These are phyloP conservation scores for Esox niger DNA, from an alignment of 2,113 vertebrate species.

Conservation along the genomic window DNA sequence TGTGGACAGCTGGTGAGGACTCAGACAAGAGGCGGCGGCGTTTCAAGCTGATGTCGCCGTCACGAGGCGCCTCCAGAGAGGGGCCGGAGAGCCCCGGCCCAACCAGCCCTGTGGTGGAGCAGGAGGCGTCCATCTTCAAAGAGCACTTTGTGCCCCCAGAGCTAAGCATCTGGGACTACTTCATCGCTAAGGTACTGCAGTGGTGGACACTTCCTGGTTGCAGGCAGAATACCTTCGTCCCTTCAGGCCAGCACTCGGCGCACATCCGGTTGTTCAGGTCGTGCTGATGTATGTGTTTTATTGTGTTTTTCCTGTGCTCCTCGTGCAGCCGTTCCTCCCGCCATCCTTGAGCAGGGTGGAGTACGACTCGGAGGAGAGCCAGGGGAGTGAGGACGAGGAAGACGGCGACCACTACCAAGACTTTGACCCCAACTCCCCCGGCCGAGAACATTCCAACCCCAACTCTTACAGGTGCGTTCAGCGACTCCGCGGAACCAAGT, in stretches of 20 bases:
- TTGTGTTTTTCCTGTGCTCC: not conserved
- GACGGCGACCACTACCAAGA: slow-evolving; percentile 71
- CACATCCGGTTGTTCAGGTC: not conserved
- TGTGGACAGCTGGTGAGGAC: slow-evolving; percentile 68
- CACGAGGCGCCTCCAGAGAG: slow-evolving; percentile 77
- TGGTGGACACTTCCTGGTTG: not conserved
- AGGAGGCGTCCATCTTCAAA: slow-evolving; percentile 73
- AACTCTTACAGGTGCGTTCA: slow-evolving; percentile 90
- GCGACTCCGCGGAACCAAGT: too few relatives aligned
- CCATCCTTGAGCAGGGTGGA: slow-evolving; percentile 78
- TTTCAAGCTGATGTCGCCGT: slow-evolving; percentile 67
- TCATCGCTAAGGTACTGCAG: slow-evolving; percentile 88
- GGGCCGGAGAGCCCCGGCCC: slow-evolving; percentile 54
- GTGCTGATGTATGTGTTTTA: slow-evolving; percentile 2
- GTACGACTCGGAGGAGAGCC: slow-evolving; percentile 95
- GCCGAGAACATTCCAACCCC: slow-evolving; percentile 89
- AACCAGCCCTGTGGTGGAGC: slow-evolving; percentile 63
- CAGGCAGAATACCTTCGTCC: too few relatives aligned
- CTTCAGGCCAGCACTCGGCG: too few relatives aligned
- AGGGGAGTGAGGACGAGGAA: slow-evolving; percentile 81
- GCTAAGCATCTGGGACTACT: slow-evolving; percentile 98
- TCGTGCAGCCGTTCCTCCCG: slow-evolving; percentile 81
- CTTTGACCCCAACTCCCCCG: slow-evolving; percentile 74
- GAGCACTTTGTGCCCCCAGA: slow-evolving; percentile 93
- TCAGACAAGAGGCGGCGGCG: slow-evolving; percentile 76